Evolutionary conservation across 2,797 vertebrate genomes (phyloP).

Genomic region (Myripristis murdjan): DNA sequence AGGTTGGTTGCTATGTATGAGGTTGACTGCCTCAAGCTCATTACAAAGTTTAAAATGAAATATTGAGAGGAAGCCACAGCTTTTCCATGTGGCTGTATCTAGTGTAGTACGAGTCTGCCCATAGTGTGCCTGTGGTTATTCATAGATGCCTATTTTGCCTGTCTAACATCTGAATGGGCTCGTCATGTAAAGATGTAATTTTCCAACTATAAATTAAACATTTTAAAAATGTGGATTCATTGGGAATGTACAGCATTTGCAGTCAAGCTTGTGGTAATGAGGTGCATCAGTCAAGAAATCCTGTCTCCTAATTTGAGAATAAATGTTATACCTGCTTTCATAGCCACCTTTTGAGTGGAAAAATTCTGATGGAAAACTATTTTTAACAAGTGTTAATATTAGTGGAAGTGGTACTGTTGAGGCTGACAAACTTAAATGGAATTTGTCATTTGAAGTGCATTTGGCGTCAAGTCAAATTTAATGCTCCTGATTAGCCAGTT

Average conservation of each 20-base stretch:
- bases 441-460: not conserved
- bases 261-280: conserved; percentile 7
- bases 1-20: conserved; percentile 84
- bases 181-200: conserved; percentile 90
- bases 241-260: conserved; percentile 50
- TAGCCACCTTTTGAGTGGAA: not conserved
- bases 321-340: not conserved
- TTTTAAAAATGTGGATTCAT: conserved; percentile 84
- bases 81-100: conserved; percentile 86
- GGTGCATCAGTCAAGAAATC: not conserved
- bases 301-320: not conserved
- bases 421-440: no score
- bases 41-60: conserved; percentile 64
- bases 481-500: not conserved
- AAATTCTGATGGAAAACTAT: not conserved
- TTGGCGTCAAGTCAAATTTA: no score
- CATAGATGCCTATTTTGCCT: conserved; percentile 89
- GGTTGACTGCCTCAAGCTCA: conserved; percentile 80
- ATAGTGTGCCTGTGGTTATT: conserved; percentile 92
- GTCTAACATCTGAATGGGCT: conserved; percentile 86
- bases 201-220: conserved; percentile 92
- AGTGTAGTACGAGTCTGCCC: conserved; percentile 94
- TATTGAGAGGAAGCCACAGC: conserved; percentile 80
- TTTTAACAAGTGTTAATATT: not conserved
- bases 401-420: no score